Evolutionary conservation across 2,888 invertebrate species (phyloP).

Genomic region (Hydroisotoma schaefferi): DNA sequence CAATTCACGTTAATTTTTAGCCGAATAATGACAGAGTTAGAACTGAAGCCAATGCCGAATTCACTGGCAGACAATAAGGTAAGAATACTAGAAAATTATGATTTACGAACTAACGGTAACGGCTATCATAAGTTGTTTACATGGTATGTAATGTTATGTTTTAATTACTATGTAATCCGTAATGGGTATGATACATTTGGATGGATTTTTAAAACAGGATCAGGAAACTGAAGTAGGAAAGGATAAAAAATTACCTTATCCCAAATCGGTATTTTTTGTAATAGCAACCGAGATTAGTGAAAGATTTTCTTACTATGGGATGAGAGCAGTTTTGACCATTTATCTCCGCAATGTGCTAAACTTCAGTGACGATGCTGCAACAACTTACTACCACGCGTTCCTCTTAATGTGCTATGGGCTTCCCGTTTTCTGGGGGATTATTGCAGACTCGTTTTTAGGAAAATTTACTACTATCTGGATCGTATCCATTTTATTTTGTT

Average conservation of each 20-base stretch:
- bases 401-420: slow-evolving; percentile 80
- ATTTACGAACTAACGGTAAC: too few relatives aligned
- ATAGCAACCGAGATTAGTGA: slow-evolving; percentile 42
- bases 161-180: too few relatives aligned
- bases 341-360: slow-evolving; percentile 77
- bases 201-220: too few relatives aligned
- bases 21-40: too few relatives aligned
- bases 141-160: too few relatives aligned
- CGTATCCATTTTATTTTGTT: slow-evolving; percentile 38
- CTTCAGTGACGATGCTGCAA: slow-evolving; percentile 70
- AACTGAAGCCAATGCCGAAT: too few relatives aligned
- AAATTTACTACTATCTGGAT: slow-evolving; percentile 58
- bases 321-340: slow-evolving; percentile 92
- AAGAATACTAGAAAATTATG: too few relatives aligned
- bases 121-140: too few relatives aligned
- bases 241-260: slow-evolving; percentile 34
- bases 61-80: too few relatives aligned
- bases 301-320: slow-evolving; percentile 92
- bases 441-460: slow-evolving; percentile 89
- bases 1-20: too few relatives aligned
- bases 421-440: slow-evolving; percentile 83
- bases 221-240: too few relatives aligned
- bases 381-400: slow-evolving; percentile 84
- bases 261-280: slow-evolving; percentile 38
- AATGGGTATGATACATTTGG: too few relatives aligned